Conservation (phyloP, 2,888 invertebrate genomes). For the Allophyes oxyacanthae region DNA sequence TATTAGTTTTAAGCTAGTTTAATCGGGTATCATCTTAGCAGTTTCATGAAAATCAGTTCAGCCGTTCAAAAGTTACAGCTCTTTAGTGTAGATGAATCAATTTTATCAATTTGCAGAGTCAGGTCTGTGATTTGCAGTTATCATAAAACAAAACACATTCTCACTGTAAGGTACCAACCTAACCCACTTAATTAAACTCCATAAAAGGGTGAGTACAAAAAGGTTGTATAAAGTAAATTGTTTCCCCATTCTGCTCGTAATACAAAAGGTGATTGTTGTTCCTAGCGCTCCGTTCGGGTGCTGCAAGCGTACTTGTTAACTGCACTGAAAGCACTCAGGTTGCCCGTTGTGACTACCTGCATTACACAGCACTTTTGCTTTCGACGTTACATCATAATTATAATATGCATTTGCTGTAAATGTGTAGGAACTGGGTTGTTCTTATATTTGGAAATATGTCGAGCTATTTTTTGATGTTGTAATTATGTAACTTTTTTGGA, state of each 20-base stretch:
- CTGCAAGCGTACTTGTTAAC: conserved; percentile 48
- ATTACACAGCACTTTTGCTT: conserved; percentile 35
- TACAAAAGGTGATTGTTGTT: conserved; percentile 56
- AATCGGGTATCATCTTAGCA: too few relatives aligned
- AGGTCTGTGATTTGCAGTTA: too few relatives aligned
- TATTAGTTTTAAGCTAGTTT: too few relatives aligned
- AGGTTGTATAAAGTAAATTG: conserved; percentile 42
- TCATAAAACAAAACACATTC: too few relatives aligned
- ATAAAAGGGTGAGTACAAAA: conserved; percentile 12
- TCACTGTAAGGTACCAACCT: too few relatives aligned
- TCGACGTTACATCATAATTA: conserved; percentile 33
- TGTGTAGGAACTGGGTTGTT: neutral
- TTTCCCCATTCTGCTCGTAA: conserved; percentile 33
- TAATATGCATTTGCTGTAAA: conserved; percentile 21
- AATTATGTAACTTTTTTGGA: too few relatives aligned
- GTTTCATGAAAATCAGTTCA: too few relatives aligned
- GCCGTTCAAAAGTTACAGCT: too few relatives aligned
- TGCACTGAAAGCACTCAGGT: conserved; percentile 49
- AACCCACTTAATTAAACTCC: conserved; percentile 3
- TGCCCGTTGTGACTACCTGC: conserved; percentile 11
- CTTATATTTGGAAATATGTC: too few relatives aligned
- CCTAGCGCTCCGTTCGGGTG: conserved; percentile 39
- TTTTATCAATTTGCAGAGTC: too few relatives aligned
- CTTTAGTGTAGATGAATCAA: too few relatives aligned
- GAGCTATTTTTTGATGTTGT: too few relatives aligned